Conservation (phyloP, 2,113 vertebrate species). For the Alexandromys fortis region DNA sequence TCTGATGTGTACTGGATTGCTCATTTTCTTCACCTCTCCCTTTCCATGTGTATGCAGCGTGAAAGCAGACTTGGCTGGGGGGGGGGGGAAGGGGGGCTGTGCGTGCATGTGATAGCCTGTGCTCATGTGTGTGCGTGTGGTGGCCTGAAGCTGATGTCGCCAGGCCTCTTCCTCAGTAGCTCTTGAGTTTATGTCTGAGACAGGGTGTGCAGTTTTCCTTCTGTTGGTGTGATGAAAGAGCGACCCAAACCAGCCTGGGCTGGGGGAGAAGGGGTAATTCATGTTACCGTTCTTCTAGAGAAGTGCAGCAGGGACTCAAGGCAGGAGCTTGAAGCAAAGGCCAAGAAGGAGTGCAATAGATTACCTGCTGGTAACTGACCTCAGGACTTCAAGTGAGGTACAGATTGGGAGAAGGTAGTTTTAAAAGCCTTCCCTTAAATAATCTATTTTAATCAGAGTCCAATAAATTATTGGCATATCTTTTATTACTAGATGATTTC, state of each 20-base stretch:
- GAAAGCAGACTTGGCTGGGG: no score
- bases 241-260: neutral
- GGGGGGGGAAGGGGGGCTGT: no score
- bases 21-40: rapidly evolving
- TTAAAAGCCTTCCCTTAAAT: conserved; percentile 28
- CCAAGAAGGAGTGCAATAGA: neutral
- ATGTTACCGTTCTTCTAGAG: neutral
- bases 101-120: no score
- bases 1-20: neutral
- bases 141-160: no score
- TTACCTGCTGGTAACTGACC: neutral
- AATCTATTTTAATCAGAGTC: conserved; percentile 47
- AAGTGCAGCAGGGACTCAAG: no score
- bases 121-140: no score
- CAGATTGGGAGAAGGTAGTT: neutral
- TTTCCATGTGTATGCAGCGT: neutral
- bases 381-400: neutral
- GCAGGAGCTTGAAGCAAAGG: neutral
- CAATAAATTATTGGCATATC: neutral
- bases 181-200: neutral
- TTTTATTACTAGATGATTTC: conserved; percentile 7
- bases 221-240: no score
- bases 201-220: neutral
- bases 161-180: no score
- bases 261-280: no score